Evolutionary conservation across 2,888 invertebrate species (phyloP), one percentile per base, ranked within the genome.

Genomic region (Stomorhina lunata): DNA sequence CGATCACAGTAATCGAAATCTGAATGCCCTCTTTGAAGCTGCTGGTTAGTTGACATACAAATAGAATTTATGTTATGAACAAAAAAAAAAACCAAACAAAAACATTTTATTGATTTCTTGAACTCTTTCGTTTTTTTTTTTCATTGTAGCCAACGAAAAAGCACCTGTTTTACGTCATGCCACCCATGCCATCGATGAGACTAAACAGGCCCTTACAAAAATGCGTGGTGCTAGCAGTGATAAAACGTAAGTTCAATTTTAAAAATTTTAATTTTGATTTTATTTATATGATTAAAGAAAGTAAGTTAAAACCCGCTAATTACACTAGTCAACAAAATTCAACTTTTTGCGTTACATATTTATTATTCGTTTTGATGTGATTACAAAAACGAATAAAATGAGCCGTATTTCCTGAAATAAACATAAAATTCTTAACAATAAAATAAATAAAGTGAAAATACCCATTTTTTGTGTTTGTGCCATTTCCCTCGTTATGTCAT

Each of bases 131-230:
- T 12, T 12, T 25, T 22, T 59, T 73, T 69, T 59, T 75, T 45
- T 69, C 10, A 45, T 48, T 81, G 20, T 37, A 88, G 91, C 90
- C 22, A 90, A 90, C 83, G 91, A 91, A 83, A 91, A 91, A 86
- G 89, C 91, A 22, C 91, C 91, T 27, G 91, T 91, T 63, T 86
- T 91, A 79, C 88, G 91, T 55, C 91, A 90, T 86, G 91, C 91
- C 77, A 91, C 97, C 88, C 97, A 97, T 92, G 98, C 98, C 85
- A 94, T 99, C 89, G 98, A 98, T 93, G 98, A 98, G 92, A 98
- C 98, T 79, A 98, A 98, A 84, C 98, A 98, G 87, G 98, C 98
- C 76, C 93, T 99, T 86, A 98, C 97, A 86, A 95, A 97, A 91
- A 98, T 98, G 98, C 95, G 98, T 88, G 96, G 95, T 91, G 98